phyloP scores from a whole-genome alignment of 2,888 invertebrate species.

The Microctonus brassicae region DNA sequence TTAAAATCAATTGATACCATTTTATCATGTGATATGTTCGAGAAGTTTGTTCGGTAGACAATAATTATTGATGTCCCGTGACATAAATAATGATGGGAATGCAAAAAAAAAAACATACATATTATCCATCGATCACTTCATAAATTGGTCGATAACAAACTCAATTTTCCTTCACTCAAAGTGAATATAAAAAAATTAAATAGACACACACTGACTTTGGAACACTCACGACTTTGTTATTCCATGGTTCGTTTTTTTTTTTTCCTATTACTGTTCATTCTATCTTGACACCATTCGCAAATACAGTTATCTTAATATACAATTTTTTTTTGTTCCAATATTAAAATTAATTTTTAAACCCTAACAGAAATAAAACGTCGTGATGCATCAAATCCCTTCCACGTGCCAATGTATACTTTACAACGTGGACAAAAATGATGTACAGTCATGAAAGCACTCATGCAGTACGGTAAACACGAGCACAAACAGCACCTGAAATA shows the following conservation, averaged over 20 bases:
- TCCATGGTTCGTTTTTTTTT: no score
- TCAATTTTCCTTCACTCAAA: not conserved
- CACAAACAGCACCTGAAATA: slow-evolving; percentile 71
- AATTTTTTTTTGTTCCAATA: not conserved
- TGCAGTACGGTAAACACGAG: slow-evolving; percentile 73
- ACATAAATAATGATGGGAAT: not conserved
- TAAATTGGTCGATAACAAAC: not conserved
- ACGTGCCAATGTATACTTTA: slow-evolving; percentile 69
- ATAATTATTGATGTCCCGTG: no score
- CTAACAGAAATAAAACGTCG: slow-evolving; percentile 30
- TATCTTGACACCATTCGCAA: no score
- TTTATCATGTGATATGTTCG: no score
- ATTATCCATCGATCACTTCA: not conserved
- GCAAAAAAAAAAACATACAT: not conserved
- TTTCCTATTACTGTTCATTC: not conserved
- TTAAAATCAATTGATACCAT: not conserved
- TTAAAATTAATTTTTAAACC: slow-evolving; percentile 43
- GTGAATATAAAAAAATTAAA: not conserved
- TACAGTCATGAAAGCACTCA: slow-evolving; percentile 70
- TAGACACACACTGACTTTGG: not conserved
- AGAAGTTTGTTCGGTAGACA: no score
- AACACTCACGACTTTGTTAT: not conserved
- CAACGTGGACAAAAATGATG: slow-evolving; percentile 72
- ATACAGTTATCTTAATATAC: not conserved
- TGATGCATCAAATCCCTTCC: slow-evolving; percentile 60